phyloP scores from a whole-genome alignment of 2,888 invertebrate genomes.

The Philonicus albiceps region DNA sequence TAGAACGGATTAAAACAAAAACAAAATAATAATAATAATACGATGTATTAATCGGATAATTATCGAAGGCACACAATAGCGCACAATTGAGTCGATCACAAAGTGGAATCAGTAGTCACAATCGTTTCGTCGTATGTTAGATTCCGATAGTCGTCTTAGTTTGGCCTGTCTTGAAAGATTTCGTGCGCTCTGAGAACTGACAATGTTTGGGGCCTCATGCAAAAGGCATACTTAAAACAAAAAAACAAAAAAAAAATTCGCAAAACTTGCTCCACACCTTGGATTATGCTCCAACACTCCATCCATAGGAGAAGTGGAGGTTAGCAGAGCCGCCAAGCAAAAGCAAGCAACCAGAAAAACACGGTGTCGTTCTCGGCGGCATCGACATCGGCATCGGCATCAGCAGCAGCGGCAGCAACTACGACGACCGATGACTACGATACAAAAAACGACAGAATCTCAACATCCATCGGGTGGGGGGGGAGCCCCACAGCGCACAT shows the following conservation, averaged over 20 bases:
- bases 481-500: constrained; percentile 41
- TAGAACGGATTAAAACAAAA: not conserved
- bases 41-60: not conserved
- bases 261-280: not conserved
- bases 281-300: not conserved
- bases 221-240: not conserved
- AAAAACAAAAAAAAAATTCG: not conserved
- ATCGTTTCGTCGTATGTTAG: not conserved
- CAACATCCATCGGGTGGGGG: not conserved
- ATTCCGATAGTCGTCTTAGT: not conserved
- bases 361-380: not conserved
- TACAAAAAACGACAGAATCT: not conserved
- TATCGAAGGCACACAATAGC: not conserved
- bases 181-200: constrained; percentile 33
- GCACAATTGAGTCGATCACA: constrained; percentile 5
- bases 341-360: not conserved
- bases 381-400: too few species aligned
- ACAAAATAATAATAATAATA: not conserved
- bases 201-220: not conserved
- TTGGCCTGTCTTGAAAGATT: constrained; percentile 15
- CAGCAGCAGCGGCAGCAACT: too few species aligned
- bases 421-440: not conserved
- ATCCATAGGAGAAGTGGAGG: not conserved
- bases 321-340: not conserved
- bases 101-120: not conserved